Base-by-base conservation (phyloP, 2,888 invertebrate genomes). In the Hydraecia micacea region DNA sequence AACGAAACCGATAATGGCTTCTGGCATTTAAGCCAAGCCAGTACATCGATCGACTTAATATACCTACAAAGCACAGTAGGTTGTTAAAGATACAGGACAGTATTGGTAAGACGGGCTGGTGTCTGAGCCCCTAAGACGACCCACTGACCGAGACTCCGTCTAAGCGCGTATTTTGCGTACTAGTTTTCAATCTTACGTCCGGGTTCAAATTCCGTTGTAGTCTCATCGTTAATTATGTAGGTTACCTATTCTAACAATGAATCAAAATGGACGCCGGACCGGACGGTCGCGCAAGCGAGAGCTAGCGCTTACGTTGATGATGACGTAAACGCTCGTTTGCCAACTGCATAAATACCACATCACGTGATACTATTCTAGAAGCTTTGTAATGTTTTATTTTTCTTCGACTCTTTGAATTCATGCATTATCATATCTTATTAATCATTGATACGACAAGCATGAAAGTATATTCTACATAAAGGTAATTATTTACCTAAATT, bases 261-360 rank as follows among this genome's bases (percentile, higher is more conserved):
- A 81, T 46, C 83, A 88, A 88, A 88, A 88, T 88, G 87, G 88
- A 68, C 58, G 88, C 42, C 77, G 13, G 36, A 65, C 63, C 13
- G 18, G 49, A 67, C 49, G 49, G 46, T 49, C 73, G 11, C 39
- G 81, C 18, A 76, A 65, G 42, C 18, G 74, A 58, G 60, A 72
- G 36, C 18, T 52, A 70, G 5, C 55, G 73, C 68, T 75, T 85
- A 81, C 77, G 83, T 85, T 77, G 72, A 58, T 77, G 72, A 58
- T 70, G 69, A 70, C 69, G 58, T 60, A 58, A 70, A 18, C 11
- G 18, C 70, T 36, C n/a, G 18, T 36, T 62, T n/a, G 36, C n/a
- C 36, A 62, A 55, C 28, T 62, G 72, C 55, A 2, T 52, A 62
- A 13, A 3, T 70, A 67, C 28, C 73, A 71, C 32, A 73, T 74